A percentile compares a stretch with the other conserved stretches of the same genome.
These are phyloP conservation scores for Poecilia gillii DNA, from an alignment of 2,797 vertebrate species.

Conservation along the genomic window DNA sequence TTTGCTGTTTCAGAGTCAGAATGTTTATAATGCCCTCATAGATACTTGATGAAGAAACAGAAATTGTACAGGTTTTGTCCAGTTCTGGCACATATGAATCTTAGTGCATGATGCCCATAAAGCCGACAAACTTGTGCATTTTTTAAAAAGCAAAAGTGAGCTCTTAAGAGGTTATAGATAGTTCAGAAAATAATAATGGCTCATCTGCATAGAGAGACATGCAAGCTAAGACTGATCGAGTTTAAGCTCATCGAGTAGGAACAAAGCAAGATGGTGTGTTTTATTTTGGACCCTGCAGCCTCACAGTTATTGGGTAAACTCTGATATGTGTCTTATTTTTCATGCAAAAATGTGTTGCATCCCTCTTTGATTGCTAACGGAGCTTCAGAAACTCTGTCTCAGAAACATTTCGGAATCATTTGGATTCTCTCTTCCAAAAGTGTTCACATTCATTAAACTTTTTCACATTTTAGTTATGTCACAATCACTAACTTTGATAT, in stretches of 20 bases:
- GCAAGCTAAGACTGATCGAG: conserved; percentile 38
- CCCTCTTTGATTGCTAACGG: conserved; percentile 36
- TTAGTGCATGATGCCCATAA: conserved; percentile 71
- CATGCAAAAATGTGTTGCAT: conserved; percentile 36
- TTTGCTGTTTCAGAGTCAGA: conserved; percentile 76
- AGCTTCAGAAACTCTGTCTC: conserved; percentile 39
- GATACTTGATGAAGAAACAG: conserved; percentile 85
- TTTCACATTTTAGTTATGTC: neutral
- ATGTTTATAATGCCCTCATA: conserved; percentile 81
- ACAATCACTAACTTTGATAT: neutral
- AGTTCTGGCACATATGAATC: conserved; percentile 83
- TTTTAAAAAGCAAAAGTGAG: conserved; percentile 60
- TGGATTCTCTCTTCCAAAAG: neutral
- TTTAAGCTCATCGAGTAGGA: neutral
- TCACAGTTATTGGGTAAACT: conserved; percentile 20
- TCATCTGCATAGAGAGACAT: conserved; percentile 52
- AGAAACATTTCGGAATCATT: conserved; percentile 21
- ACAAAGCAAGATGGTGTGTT: neutral
- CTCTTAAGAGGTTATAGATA: conserved; percentile 61
- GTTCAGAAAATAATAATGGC: conserved; percentile 44
- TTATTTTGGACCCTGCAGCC: conserved; percentile 7
- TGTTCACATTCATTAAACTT: neutral
- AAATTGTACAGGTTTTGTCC: conserved; percentile 85
- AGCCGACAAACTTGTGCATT: conserved; percentile 68
- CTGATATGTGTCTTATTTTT: conserved; percentile 36